phyloP scores from a whole-genome alignment of 2,888 invertebrate genomes.

The Pilophorus perplexus region DNA sequence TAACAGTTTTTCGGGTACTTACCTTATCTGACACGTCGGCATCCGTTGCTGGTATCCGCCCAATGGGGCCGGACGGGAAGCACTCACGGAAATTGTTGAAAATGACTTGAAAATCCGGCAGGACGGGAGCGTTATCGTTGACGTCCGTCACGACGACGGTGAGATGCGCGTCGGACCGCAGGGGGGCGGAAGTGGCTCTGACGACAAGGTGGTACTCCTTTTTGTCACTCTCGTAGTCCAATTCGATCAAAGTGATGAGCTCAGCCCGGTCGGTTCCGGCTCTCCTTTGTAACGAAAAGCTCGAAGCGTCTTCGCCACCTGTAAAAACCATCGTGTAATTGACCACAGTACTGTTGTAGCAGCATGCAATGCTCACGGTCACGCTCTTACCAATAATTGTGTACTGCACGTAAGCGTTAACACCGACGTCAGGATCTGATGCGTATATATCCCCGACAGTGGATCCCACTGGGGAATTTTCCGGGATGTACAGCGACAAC shows the following conservation, averaged over 20 bases:
- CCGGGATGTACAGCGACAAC: constrained; percentile 82
- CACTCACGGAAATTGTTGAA: constrained; percentile 94
- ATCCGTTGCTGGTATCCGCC: constrained; percentile 88
- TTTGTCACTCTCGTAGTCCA: constrained; percentile 93
- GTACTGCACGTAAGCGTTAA: constrained; percentile 88
- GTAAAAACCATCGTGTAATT: too few relatives aligned
- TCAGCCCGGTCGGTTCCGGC: constrained; percentile 84
- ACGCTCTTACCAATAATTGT: constrained; percentile 70
- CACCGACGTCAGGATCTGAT: constrained; percentile 88
- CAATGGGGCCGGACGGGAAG: constrained; percentile 89
- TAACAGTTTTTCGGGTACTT: too few relatives aligned
- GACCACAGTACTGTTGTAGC: too few relatives aligned
- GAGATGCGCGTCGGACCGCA: constrained; percentile 83
- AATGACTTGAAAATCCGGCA: constrained; percentile 86
- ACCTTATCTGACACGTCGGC: constrained; percentile 85
- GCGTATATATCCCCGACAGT: constrained; percentile 88
- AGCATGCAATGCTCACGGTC: too few relatives aligned
- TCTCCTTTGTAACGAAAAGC: constrained; percentile 76
- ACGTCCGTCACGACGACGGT: constrained; percentile 88
- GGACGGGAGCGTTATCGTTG: constrained; percentile 89
- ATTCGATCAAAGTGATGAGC: constrained; percentile 80
- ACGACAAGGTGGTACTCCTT: constrained; percentile 87
- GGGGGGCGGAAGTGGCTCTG: constrained; percentile 84
- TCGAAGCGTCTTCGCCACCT: constrained; percentile 81
- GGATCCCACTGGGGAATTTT: constrained; percentile 95